Evolutionary conservation across 1,140 invertebrate genomes (phyloP), one percentile per base, ranked within the genome.

Genomic region (Drosophila tani): DNA sequence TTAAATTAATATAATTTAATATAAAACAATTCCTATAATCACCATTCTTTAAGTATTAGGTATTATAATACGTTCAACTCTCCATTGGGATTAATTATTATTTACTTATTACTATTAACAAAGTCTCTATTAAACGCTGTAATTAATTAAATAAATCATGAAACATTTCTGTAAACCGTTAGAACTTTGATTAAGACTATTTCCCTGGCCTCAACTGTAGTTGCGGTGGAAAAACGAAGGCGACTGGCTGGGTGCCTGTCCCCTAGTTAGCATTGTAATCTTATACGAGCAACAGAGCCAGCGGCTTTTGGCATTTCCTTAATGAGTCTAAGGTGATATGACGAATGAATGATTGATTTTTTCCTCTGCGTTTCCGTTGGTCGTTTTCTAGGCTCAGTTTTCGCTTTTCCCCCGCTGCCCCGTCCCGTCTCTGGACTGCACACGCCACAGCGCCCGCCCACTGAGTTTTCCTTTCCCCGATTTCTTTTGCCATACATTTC

Each of bases 321-420:
- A 87, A 87, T 87, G 83, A 83, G 79, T 81, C 84, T 75, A 81
- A 87, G 84, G 83, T 87, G 83, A 87, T 88, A 84, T 88, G 85
- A 88, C 81, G 85, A 87, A 87, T 88, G 81, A 76, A 86, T 87
- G 84, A 87, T 87, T 87, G 86, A 87, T 87, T 88, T 78, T 87
- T 87, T 78, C 67, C 67, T 68, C 67, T 70, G 67, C 64, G 49
- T 73, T 24, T 78, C 41, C 83, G 74, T 63, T 66, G 65, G 41
- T 65, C 53, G 41, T 45, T 70, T 60, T 27, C 59, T 67, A 47
- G 40, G 55, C 59, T 47, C 49, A 46, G 38, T 58, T 55, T 53
- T 46, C 70, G 40, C 38, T 63, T 63, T 27, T n/a, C 21, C 27
- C 50, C 46, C 14, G 11, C 27, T 19, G n/a, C 17, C 7, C 5